Base-by-base conservation (phyloP, 2,888 invertebrate species). In the Branchellion lobata region DNA sequence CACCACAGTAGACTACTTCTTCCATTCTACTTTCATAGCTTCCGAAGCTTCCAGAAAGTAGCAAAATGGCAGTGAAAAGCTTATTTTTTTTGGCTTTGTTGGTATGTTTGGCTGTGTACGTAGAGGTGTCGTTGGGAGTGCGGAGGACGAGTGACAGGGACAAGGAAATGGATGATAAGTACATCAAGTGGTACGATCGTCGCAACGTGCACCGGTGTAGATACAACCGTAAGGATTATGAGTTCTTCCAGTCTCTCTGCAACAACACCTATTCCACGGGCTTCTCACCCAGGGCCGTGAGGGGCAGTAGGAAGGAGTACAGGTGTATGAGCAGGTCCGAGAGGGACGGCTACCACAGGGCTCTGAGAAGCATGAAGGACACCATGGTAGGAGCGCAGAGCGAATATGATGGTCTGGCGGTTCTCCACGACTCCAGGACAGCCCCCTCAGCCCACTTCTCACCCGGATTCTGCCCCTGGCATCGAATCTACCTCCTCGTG, bases 381-480 rank as follows among this genome's bases (percentile, higher is more conserved):
- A 75, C 31, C 11, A 1, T 27, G n/a, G 75, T 33, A n/a, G 75
- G 75, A 18, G 31, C 31, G 8, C 53, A 47, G 53, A 75, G 47
- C 21, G 53, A 75, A 31, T 75, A 75, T 31, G 75, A 75, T 53
- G 53, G 47, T 3, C 33, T 75, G 0, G 53, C 29, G n/a, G 31
- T 75, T 3, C 29, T 75, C 24, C 75, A 75, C 51, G 75, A 75
- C 29, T 24, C 29, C 2, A 40, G 75, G 31, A 53, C 40, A 51
- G 75, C 75, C 29, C 75, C 75, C 14, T 29, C 53, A 24, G 75
- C 53, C 33, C 75, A 75, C 51, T 75, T 75, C 31, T 21, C 27
- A 29, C 75, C 75, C n/a, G 75, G 53, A 24, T 75, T 75, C 51
- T 40, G 75, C 24, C 53, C 53, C 31, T 75, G 75, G 75, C 75